These are phyloP conservation scores for Lasius platythorax DNA, from an alignment of 2,888 invertebrate genomes.

Conservation along the genomic window DNA sequence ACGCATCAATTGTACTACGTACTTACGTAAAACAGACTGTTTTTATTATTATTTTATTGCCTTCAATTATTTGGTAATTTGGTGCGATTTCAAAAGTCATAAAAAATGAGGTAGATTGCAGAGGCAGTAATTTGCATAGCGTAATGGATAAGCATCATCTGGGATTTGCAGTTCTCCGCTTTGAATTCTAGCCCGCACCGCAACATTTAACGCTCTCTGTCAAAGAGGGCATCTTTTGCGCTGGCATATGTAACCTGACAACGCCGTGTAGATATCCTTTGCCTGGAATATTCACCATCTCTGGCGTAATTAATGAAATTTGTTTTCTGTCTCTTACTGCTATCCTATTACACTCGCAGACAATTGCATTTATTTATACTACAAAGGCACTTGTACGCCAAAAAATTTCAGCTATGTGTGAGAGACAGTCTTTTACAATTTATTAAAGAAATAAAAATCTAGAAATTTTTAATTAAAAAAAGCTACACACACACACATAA, in stretches of 20 bases:
- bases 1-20: background rate
- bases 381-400: background rate
- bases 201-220: conserved; percentile 34
- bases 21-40: conserved; percentile 5
- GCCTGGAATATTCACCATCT: background rate
- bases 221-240: conserved; percentile 14
- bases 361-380: conserved; percentile 27
- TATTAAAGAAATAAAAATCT: background rate
- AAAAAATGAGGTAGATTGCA: conserved; percentile 16
- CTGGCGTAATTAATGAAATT: conserved; percentile 45
- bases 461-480: background rate
- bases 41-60: background rate
- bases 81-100: conserved; percentile 13
- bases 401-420: background rate
- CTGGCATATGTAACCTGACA: conserved; percentile 21
- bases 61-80: conserved; percentile 41
- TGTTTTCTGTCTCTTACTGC: conserved; percentile 18
- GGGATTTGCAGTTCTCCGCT: conserved; percentile 29
- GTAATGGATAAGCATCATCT: conserved; percentile 42
- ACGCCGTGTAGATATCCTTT: background rate
- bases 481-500: background rate
- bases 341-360: conserved; percentile 12
- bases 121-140: conserved; percentile 34
- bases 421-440: background rate
- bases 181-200: conserved; percentile 20